Base-by-base conservation (phyloP, 2,888 invertebrate species). In the Drymonia ruficornis region DNA sequence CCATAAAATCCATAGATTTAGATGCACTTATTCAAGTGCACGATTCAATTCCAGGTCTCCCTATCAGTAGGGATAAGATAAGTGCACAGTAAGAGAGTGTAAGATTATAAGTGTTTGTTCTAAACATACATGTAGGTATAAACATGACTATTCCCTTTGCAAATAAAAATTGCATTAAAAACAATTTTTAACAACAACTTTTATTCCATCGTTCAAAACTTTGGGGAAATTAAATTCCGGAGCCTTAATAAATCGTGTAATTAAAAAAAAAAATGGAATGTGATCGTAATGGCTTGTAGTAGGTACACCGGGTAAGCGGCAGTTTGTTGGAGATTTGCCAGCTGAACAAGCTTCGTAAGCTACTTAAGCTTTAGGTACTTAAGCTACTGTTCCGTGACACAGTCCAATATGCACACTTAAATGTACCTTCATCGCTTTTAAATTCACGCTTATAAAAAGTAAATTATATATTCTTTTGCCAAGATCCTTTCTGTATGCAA, bases 251-350 rank as follows among this genome's bases (percentile, higher is more conserved):
- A 12, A 1, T 43, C 2, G 43, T 52, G 55, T 52, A 52, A 45
- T 56, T 47, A 47, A 54, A 6, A 50, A 43, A 55, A 60, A 56
- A 65, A 67, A 56, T 64, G 47, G 46, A 55, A 59, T 63, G 50
- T 59, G 58, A 60, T 65, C 59, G 58, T 76, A 72, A 72, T 72
- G 55, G 74, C 65, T 69, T 75, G 74, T 74, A 70, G 59, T n/a
- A n/a, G n/a, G n/a, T 63, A 7, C 45, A 45, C 13, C 15, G 15
- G 28, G 44, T 2, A 74, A 70, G 70, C 59, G 65, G 57, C 53
- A 61, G 55, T 47, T 57, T 51, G 16, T 70, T 84, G 83, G 84
- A 81, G 56, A 61, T 52, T 36, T 73, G 84, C 84, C 84, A 84
- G 67, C 57, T 58, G 52, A 58, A 53, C 63, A 52, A 44, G 12